Evolutionary conservation across 2,113 vertebrate species (phyloP), one percentile per base, ranked within the genome.

Genomic region (Mellivora capensis): DNA sequence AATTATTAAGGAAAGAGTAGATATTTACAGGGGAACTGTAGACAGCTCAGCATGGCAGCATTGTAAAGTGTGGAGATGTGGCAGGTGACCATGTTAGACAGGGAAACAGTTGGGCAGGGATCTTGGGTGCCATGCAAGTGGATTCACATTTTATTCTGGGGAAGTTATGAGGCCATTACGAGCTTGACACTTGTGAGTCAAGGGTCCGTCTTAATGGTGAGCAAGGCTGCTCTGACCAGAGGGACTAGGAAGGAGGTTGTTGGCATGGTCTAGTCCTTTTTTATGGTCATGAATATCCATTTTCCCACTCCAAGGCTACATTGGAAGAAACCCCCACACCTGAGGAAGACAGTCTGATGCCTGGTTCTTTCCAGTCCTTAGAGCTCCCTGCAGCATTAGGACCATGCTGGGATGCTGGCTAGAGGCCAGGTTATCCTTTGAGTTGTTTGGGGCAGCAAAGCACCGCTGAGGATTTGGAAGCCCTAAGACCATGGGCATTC

Each of bases 341-440:
- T 9, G 14, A 61, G 67, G 85, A 72, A 84, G 25, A 14, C 79
- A 54, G 0, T 14, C 2, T 25, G 67, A 88, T 59, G 13, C 9
- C 23, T 72, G 37, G 47, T 72, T 84, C 34, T 61, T 34, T 80
- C 17, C 8, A 14, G 61, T 84, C 34, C 31, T 12, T 29, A 7
- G 37, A 59, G 20, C 17, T 57, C 27, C 79, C 29, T 8, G 17
- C 18, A 54, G 44, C 62, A 54, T 92, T 37, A 27, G 27, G 37
- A 42, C 9, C 6, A 21, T 20, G 14, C 17, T 9, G 37, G 29
- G 6, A 4, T 14, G 3, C 54, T 7, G 8, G 27, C 0, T 6
- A 39, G 64, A 15, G 37, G 21, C 14, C 2, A 9, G 27, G 25
- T 6, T 71, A 27, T 42, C 27, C 25, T 25, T 69, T 81, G 67